Evolutionary conservation across 2,888 invertebrate species (phyloP).

Genomic region (Microchrysa polita): DNA sequence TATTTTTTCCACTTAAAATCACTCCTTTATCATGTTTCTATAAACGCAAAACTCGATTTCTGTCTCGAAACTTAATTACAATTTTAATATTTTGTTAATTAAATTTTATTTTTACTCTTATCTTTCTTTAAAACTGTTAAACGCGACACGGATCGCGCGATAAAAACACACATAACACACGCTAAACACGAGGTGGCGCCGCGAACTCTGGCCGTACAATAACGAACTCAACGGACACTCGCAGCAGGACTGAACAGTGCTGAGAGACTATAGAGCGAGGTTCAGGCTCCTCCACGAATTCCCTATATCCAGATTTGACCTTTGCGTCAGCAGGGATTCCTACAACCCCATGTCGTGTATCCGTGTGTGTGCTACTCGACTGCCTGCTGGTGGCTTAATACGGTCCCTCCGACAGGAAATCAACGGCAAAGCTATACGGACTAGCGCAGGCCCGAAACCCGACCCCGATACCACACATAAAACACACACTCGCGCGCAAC

Average conservation of each 20-base stretch:
- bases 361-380: slow-evolving; percentile 46
- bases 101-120: background rate
- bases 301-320: slow-evolving; percentile 57
- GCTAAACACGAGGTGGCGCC: slow-evolving; percentile 35
- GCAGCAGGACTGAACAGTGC: slow-evolving; percentile 65
- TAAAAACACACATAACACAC: slow-evolving; percentile 25
- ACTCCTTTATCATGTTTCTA: background rate
- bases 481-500: background rate
- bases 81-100: slow-evolving; percentile 20
- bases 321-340: slow-evolving; percentile 52
- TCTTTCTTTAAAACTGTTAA: background rate
- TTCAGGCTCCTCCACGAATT: slow-evolving; percentile 44
- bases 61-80: slow-evolving; percentile 12
- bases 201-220: slow-evolving; percentile 54
- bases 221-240: slow-evolving; percentile 58
- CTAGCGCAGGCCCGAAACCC: slow-evolving; percentile 38
- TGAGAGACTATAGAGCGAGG: slow-evolving; percentile 53
- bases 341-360: slow-evolving; percentile 49
- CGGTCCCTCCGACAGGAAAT: slow-evolving; percentile 39
- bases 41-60: background rate
- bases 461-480: slow-evolving; percentile 24
- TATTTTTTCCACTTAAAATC: background rate
- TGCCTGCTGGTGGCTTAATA: slow-evolving; percentile 43
- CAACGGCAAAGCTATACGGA: slow-evolving; percentile 30
- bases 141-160: slow-evolving; percentile 47